Percentiles rank a stretch among this genome's conserved stretches.
These are phyloP conservation scores for Dipus sagitta DNA, from an alignment of 2,797 vertebrate genomes.

Conservation along the genomic window DNA sequence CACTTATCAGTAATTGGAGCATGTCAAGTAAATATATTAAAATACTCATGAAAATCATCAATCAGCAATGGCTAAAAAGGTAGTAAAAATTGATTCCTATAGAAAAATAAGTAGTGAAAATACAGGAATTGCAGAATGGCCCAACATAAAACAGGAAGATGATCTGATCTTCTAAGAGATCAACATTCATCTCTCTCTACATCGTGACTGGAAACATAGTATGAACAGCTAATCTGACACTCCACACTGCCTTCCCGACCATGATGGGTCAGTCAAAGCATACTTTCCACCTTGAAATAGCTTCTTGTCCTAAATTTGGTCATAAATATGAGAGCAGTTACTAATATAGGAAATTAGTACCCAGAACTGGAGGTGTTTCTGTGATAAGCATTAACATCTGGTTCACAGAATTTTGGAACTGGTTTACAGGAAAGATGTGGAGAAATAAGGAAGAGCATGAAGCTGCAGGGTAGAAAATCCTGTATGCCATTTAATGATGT, in stretches of 20 bases:
- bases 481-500: neutral
- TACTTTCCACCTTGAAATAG: too few species aligned
- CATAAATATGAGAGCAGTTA: neutral
- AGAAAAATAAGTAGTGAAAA: neutral
- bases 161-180: neutral
- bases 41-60: neutral
- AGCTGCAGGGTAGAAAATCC: neutral
- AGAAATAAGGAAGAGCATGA: neutral
- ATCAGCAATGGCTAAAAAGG: neutral
- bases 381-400: neutral
- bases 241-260: neutral
- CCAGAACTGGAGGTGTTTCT: neutral
- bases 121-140: neutral
- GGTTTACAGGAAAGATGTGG: neutral
- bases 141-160: neutral
- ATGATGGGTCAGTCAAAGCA: neutral
- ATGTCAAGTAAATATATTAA: neutral
- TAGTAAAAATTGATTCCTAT: neutral
- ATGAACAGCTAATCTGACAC: neutral
- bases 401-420: neutral
- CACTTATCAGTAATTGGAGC: neutral
- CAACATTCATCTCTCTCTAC: neutral
- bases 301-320: neutral
- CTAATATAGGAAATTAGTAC: neutral
- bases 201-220: neutral